These are phyloP conservation scores for Metopia argyrocephala DNA, from an alignment of 2,888 invertebrate genomes.

Conservation along the genomic window DNA sequence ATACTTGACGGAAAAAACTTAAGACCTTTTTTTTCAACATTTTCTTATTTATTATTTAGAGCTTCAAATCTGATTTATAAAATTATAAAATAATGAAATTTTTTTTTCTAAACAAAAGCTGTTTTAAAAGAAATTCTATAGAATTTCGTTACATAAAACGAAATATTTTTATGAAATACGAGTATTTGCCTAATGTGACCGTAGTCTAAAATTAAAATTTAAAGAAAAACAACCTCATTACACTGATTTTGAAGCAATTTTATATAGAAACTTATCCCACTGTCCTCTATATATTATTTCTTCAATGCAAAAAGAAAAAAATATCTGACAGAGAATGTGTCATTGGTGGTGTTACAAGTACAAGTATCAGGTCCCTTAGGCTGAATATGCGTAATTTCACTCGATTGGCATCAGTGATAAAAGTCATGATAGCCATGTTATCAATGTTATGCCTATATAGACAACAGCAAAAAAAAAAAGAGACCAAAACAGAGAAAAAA, in stretches of 20 bases:
- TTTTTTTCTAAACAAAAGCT: too few relatives aligned
- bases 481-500: constrained; percentile 19
- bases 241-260: background rate
- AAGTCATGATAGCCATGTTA: constrained; percentile 53
- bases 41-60: too few relatives aligned
- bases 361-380: constrained; percentile 38
- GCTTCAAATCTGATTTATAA: too few relatives aligned
- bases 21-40: too few relatives aligned
- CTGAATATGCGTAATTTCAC: constrained; percentile 57
- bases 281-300: background rate
- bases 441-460: constrained; percentile 33
- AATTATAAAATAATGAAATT: too few relatives aligned
- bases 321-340: background rate
- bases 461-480: constrained; percentile 13
- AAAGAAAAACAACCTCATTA: too few relatives aligned
- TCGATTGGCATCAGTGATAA: constrained; percentile 58
- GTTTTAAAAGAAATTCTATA: too few relatives aligned
- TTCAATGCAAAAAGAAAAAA: background rate
- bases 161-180: too few relatives aligned
- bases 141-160: too few relatives aligned
- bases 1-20: too few relatives aligned
- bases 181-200: too few relatives aligned
- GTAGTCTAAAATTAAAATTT: too few relatives aligned
- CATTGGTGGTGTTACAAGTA: constrained; percentile 23
- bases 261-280: background rate